These are phyloP conservation scores for Lynx canadensis DNA, from an alignment of 2,113 vertebrate species.

Conservation along the genomic window DNA sequence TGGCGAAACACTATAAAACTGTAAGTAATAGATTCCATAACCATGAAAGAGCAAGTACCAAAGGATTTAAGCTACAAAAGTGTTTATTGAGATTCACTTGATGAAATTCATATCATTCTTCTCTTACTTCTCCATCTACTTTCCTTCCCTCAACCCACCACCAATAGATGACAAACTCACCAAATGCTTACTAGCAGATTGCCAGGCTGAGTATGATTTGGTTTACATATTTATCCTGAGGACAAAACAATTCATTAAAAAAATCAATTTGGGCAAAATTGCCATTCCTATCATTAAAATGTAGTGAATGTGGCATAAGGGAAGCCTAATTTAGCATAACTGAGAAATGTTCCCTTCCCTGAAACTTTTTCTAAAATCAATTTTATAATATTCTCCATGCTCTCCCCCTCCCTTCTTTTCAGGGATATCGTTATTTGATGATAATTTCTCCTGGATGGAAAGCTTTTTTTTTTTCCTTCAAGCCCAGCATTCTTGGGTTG, in stretches of 20 bases:
- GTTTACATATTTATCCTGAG: not conserved
- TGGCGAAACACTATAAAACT: not conserved
- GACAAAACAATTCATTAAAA: not conserved
- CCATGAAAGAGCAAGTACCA: not conserved
- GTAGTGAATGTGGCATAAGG: not conserved
- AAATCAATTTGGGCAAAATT: not conserved
- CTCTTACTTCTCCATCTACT: not conserved
- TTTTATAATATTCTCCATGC: not conserved
- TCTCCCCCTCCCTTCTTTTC: not conserved
- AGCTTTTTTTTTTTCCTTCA: not conserved
- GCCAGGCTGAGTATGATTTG: not conserved
- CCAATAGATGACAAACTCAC: not conserved
- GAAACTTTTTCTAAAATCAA: not conserved
- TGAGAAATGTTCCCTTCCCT: not conserved
- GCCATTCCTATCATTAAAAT: not conserved
- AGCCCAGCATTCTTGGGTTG: not conserved
- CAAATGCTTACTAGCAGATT: not conserved
- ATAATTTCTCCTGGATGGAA: not conserved
- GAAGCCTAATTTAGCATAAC: not conserved
- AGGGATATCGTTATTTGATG: not conserved
- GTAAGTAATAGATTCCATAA: not conserved
- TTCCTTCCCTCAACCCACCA: fast-evolving
- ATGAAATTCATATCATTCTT: not conserved
- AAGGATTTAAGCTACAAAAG: not conserved
- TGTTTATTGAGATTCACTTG: not conserved